A percentile compares a stretch with the other conserved stretches of the same genome.
Conservation (phyloP, 2,797 vertebrate genomes). For the Passerculus sandwichensis region DNA sequence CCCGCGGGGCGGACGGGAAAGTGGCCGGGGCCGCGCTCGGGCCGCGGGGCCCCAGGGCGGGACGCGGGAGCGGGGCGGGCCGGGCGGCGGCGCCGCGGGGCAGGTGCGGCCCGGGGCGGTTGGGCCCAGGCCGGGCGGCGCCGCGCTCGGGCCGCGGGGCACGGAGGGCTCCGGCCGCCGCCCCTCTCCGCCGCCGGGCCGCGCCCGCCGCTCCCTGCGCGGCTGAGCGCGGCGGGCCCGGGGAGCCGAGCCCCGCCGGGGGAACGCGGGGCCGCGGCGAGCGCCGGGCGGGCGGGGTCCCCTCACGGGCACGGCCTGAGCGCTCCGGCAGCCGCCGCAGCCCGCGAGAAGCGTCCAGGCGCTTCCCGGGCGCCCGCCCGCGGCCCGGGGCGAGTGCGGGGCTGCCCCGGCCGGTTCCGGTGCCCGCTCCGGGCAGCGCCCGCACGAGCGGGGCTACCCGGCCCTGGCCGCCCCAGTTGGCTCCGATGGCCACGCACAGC, state of each 20-base stretch:
- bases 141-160: neutral
- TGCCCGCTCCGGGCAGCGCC: neutral
- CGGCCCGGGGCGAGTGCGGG: rapidly evolving
- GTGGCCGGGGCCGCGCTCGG: neutral
- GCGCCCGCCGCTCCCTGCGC: neutral
- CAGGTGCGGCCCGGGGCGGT: neutral
- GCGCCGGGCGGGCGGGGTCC: neutral
- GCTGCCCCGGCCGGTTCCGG: rapidly evolving
- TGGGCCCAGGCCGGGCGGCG: neutral
- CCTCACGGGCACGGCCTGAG: neutral
- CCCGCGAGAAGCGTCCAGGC: neutral
- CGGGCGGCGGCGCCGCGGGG: neutral
- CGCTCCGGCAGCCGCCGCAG: neutral
- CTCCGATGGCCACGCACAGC: rapidly evolving
- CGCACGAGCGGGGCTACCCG: neutral
- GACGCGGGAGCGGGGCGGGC: neutral
- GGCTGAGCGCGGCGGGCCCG: neutral
- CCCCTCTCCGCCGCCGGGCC: too few relatives aligned
- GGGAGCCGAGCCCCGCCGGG: neutral
- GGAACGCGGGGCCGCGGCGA: neutral
- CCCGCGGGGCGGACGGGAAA: neutral
- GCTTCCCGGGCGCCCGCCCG: neutral
- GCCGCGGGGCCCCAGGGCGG: neutral
- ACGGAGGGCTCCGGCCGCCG: neutral
- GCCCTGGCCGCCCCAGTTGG: neutral